Percentiles rank a stretch among this genome's conserved stretches.
phyloP scores from a whole-genome alignment of 2,797 vertebrate genomes.

The Bradypodion ventrale region DNA sequence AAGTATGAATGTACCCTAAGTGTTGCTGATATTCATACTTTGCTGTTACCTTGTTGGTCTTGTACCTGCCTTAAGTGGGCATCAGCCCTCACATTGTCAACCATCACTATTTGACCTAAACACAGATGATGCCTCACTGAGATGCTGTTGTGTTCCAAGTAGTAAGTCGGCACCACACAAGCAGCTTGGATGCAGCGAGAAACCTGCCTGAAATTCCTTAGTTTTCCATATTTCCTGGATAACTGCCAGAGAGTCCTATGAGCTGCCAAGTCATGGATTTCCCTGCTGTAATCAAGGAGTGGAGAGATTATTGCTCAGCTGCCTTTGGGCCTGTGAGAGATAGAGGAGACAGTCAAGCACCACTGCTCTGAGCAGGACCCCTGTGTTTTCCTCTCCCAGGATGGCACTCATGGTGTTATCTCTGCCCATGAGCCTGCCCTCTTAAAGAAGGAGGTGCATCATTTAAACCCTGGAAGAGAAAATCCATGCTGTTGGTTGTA shows the following conservation, averaged over 20 bases:
- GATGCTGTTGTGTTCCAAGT: not conserved
- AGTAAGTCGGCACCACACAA: not conserved
- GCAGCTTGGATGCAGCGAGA: not conserved
- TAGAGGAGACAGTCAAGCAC: conserved; percentile 19
- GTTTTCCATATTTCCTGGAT: conserved; percentile 20
- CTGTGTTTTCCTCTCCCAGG: not conserved
- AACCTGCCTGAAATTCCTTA: conserved; percentile 38
- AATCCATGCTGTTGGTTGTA: accelerated
- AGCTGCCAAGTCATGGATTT: conserved; percentile 45
- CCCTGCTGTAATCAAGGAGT: conserved; percentile 2
- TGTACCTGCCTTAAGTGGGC: not conserved
- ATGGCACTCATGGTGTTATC: conserved; percentile 12
- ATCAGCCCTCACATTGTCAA: not conserved
- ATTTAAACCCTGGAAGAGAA: not conserved
- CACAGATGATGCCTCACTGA: not conserved
- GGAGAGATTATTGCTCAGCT: accelerated
- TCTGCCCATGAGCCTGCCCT: not conserved
- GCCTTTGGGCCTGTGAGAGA: conserved; percentile 24
- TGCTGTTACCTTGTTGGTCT: not conserved
- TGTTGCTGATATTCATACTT: too few species aligned
- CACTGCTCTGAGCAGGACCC: not conserved
- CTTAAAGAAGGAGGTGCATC: not conserved
- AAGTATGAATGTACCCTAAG: not conserved
- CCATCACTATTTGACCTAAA: not conserved
- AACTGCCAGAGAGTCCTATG: not conserved